A percentile compares a stretch with the other conserved stretches of the same genome.
Evolutionary conservation across 2,797 vertebrate species (phyloP).

Genomic region (Hippopotamyrus pictus): DNA sequence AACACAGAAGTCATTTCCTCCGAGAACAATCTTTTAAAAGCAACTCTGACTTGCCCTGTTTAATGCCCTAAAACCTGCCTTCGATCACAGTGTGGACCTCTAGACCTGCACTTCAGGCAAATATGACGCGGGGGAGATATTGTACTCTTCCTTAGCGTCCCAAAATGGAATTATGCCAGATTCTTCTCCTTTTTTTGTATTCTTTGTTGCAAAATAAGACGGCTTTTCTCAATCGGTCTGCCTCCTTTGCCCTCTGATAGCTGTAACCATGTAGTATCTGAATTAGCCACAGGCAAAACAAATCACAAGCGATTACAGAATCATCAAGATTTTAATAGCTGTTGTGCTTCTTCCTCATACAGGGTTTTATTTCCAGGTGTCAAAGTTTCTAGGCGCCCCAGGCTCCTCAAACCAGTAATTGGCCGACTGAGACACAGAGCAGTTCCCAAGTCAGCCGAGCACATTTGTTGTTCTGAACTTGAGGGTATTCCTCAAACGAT

Average conservation of each 20-base stretch:
- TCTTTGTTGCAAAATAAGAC: constrained; percentile 55
- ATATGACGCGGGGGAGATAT: constrained; percentile 72
- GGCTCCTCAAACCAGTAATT: constrained; percentile 76
- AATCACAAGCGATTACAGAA: constrained; percentile 76
- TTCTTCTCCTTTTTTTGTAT: background rate
- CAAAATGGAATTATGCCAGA: constrained; percentile 28
- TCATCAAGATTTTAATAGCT: constrained; percentile 79
- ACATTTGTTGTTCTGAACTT: constrained; percentile 76
- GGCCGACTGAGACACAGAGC: constrained; percentile 70
- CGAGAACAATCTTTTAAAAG: constrained; percentile 64
- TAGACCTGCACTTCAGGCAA: constrained; percentile 73
- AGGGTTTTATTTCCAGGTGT: constrained; percentile 75
- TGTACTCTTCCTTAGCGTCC: constrained; percentile 57
- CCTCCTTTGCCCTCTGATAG: constrained; percentile 64
- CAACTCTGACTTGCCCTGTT: constrained; percentile 64
- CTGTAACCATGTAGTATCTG: constrained; percentile 66
- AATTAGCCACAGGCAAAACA: constrained; percentile 72
- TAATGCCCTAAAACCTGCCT: constrained; percentile 49
- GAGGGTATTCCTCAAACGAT: constrained; percentile 71
- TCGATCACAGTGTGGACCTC: constrained; percentile 58
- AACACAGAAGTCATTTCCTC: constrained; percentile 54
- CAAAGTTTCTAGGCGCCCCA: constrained; percentile 70
- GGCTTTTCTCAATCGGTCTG: constrained; percentile 62
- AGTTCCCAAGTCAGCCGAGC: constrained; percentile 67
- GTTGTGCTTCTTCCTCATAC: constrained; percentile 69